These are phyloP conservation scores for Sitobion miscanthi DNA, from an alignment of 1,140 invertebrate genomes.

Conservation along the genomic window DNA sequence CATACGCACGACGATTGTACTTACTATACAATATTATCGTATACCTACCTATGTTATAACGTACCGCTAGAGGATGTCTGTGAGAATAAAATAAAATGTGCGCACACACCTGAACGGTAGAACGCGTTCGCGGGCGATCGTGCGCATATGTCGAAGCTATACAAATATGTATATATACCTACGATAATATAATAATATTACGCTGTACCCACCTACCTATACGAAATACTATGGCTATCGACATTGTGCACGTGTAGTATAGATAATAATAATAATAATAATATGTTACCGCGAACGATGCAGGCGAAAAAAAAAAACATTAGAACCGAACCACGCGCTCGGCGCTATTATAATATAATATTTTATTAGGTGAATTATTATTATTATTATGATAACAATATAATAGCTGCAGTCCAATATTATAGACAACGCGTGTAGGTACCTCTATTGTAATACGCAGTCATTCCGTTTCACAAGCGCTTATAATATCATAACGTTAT, in stretches of 20 bases:
- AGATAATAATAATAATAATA: not conserved
- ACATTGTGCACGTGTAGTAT: not conserved
- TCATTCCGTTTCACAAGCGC: too few relatives aligned
- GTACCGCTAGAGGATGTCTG: not conserved
- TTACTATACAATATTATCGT: not conserved
- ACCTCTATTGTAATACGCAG: too few relatives aligned
- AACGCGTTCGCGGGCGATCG: not conserved
- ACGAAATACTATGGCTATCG: not conserved
- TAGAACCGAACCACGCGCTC: not conserved
- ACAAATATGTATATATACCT: not conserved
- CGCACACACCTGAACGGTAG: not conserved
- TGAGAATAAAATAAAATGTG: not conserved
- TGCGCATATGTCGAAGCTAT: not conserved
- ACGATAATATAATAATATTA: not conserved
- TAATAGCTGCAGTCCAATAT: too few relatives aligned
- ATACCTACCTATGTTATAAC: not conserved
- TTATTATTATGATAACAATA: too few relatives aligned
- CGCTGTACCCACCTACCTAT: not conserved
- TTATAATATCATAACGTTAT: too few relatives aligned
- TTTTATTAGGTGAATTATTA: too few relatives aligned
- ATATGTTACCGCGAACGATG: not conserved
- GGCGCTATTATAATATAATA: too few relatives aligned
- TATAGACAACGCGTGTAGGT: too few relatives aligned
- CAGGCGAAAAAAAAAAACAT: not conserved
- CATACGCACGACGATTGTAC: not conserved